Base-by-base conservation (phyloP, 2,888 invertebrate genomes). In the Scaptomyza parva region DNA sequence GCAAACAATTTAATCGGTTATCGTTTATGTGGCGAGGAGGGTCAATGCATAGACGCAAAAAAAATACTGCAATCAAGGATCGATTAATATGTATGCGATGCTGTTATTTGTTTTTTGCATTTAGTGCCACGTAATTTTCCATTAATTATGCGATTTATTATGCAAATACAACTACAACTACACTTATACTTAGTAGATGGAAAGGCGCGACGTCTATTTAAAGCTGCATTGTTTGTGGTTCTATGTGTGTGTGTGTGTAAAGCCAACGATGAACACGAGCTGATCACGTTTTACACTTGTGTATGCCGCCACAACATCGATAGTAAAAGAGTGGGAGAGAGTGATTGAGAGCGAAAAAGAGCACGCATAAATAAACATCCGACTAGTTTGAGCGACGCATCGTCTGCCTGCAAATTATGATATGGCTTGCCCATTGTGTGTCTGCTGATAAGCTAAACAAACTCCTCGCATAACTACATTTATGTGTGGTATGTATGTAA, bases 111-210 rank as follows among this genome's bases (percentile, higher is more conserved):
- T 33, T 33, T 35, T n/a, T 35, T 35, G 5, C 67, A 64, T 54
- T 75, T 65, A 18, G 60, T 58, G 64, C 52, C 59, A 64, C 76
- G 81, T 86, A 86, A 84, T 84, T 84, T 84, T 86, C 86, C 83
- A 84, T 67, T 76, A 85, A 85, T 85, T 87, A 86, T 84, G 84
- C 87, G 87, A 79, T 80, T 82, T 78, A 84, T 85, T 86, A 79
- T 85, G 79, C 80, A 86, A 83, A 83, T 67, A 48, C n/a, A 20
- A 35, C 35, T 3, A 35, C 35, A 1, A n/a, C 33, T 33, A 33
- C n/a, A 28, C 9, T 35, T 33, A 33, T 7, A 28, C 9, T 35
- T 14, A 14, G 0, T 35, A 48, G 11, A 51, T 44, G 35, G 39
- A 52, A 33, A 50, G 33, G n/a, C 28, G 47, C 61, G 59, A 51